These are phyloP conservation scores for Remorina albescens DNA, from an alignment of 2,797 vertebrate genomes.

Conservation along the genomic window DNA sequence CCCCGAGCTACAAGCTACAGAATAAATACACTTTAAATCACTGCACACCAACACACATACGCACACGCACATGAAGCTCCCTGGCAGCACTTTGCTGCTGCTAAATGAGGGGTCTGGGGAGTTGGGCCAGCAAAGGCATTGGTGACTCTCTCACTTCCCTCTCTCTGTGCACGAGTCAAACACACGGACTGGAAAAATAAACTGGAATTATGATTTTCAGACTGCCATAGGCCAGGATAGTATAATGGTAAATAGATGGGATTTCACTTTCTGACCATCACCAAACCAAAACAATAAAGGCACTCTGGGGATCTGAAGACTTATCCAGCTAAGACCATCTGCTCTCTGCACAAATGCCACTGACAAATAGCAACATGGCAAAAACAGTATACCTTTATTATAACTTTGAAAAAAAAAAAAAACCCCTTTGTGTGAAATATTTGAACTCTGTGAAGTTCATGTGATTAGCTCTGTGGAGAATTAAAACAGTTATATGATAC, in stretches of 20 bases:
- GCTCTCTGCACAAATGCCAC: neutral
- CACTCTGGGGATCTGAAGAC: constrained; percentile 16
- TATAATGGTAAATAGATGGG: constrained; percentile 36
- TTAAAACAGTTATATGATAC: neutral
- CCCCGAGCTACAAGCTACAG: constrained; percentile 72
- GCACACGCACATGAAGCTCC: constrained; percentile 26
- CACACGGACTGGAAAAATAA: constrained; percentile 43
- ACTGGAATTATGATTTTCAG: constrained; percentile 19
- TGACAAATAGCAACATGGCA: neutral
- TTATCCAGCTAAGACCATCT: constrained; percentile 6
- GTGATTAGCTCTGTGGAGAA: neutral
- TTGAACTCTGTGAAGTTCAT: neutral
- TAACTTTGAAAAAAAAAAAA: neutral
- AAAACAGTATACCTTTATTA: neutral
- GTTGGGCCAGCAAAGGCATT: constrained; percentile 60
- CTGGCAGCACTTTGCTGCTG: constrained; percentile 73
- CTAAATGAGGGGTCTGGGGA: constrained; percentile 81
- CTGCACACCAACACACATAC: neutral
- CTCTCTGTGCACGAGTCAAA: constrained; percentile 42
- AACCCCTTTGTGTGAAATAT: neutral
- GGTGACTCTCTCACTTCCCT: constrained; percentile 60
- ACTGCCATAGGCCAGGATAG: constrained; percentile 20
- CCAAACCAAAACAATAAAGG: constrained; percentile 9
- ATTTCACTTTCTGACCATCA: constrained; percentile 20
- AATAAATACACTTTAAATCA: constrained; percentile 81